Percentiles rank a stretch among this genome's conserved stretches.
These are phyloP conservation scores for Macropodus opercularis DNA, from an alignment of 2,797 vertebrate genomes.

Conservation along the genomic window DNA sequence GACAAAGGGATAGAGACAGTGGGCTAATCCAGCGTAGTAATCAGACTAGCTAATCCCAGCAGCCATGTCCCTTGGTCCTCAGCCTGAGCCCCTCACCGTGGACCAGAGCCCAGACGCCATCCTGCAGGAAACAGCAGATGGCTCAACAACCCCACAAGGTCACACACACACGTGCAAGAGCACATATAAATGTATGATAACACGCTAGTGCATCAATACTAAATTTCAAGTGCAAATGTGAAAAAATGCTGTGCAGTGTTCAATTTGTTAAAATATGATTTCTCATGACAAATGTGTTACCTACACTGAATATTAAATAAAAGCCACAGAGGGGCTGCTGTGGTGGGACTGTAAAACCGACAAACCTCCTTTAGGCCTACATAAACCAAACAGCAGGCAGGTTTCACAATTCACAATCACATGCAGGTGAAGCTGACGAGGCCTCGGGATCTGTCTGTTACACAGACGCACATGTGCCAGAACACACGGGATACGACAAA, in stretches of 20 bases:
- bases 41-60: conserved; percentile 71
- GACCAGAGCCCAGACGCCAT: conserved; percentile 36
- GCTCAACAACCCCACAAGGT: conserved; percentile 60
- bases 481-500: background rate
- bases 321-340: background rate
- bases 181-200: background rate
- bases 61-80: conserved; percentile 42
- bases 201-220: background rate
- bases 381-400: background rate
- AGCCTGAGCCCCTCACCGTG: conserved; percentile 47
- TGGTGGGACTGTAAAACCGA: background rate
- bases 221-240: background rate
- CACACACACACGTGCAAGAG: conserved; percentile 15
- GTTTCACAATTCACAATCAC: background rate
- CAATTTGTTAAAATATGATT: background rate
- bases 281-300: background rate
- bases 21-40: conserved; percentile 69
- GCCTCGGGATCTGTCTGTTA: background rate
- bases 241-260: too few species aligned
- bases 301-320: background rate
- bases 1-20: conserved; percentile 30
- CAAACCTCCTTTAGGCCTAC: background rate
- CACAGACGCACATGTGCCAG: background rate
- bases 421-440: background rate
- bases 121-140: conserved; percentile 71